phyloP scores from a whole-genome alignment of 1,140 invertebrate species.

The Drosophila eugracilis region DNA sequence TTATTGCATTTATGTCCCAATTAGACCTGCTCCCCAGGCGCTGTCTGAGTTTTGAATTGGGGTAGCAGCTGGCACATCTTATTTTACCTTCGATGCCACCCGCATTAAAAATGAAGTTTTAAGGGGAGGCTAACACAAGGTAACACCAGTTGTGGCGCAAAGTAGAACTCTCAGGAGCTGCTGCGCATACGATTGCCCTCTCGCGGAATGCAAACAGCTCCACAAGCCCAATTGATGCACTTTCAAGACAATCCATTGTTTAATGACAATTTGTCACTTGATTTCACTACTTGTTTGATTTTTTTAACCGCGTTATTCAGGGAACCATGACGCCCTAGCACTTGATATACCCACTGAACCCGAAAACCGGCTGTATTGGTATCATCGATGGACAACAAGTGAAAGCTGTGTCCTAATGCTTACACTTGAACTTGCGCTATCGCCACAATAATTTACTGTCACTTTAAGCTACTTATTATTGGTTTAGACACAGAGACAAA shows the following conservation, averaged over 20 bases:
- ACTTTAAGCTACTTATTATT: conserved; percentile 18
- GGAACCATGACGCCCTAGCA: not conserved
- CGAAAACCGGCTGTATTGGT: not conserved
- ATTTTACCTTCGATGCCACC: not conserved
- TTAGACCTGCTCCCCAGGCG: not conserved
- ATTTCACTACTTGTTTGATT: not conserved
- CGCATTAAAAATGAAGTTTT: conserved; percentile 20
- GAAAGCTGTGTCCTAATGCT: not conserved
- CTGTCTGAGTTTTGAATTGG: not conserved
- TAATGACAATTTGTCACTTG: not conserved
- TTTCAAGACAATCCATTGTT: not conserved
- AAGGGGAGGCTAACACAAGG: conserved; percentile 31
- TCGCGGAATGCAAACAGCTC: conserved; percentile 27
- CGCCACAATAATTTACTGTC: conserved; percentile 13
- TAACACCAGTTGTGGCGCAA: conserved; percentile 29
- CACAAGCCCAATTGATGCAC: conserved; percentile 21
- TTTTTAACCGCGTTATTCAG: not conserved
- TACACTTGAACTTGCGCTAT: conserved; percentile 6
- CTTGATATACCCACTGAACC: not conserved
- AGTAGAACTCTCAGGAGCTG: conserved; percentile 29
- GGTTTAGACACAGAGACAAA: not conserved
- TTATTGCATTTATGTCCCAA: not conserved
- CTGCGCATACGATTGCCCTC: conserved; percentile 42
- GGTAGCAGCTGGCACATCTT: not conserved
- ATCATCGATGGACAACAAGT: conserved; percentile 31